Percentiles rank a stretch among this genome's conserved stretches.
These are phyloP conservation scores for Venusia cambrica DNA, from an alignment of 2,888 invertebrate genomes.

Conservation along the genomic window DNA sequence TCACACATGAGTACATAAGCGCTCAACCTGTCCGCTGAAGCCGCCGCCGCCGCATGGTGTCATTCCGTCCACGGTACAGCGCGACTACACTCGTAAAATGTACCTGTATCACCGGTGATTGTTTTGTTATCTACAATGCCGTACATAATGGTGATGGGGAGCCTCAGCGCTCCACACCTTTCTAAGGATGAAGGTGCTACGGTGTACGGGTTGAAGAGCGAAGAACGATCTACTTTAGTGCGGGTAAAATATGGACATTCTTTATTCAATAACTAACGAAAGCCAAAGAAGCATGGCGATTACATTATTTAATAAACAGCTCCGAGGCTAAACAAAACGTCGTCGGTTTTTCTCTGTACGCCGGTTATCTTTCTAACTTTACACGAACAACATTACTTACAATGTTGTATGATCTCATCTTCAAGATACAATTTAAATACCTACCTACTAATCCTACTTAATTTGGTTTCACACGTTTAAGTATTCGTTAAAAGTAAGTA, in stretches of 20 bases:
- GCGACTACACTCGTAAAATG: slow-evolving; percentile 44
- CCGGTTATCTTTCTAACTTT: too few species aligned
- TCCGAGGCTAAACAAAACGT: too few species aligned
- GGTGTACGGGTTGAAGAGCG: slow-evolving; percentile 72
- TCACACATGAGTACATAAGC: slow-evolving; percentile 60
- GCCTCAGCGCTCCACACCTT: slow-evolving; percentile 65
- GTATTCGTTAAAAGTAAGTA: too few species aligned
- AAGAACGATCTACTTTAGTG: slow-evolving; percentile 59
- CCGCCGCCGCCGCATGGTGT: slow-evolving; percentile 42
- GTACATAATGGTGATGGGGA: slow-evolving; percentile 76
- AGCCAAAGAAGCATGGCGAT: slow-evolving; percentile 1
- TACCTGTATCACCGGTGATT: slow-evolving; percentile 44
- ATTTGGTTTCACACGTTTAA: too few species aligned
- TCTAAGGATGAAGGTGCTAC: slow-evolving; percentile 73
- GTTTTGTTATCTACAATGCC: slow-evolving; percentile 52
- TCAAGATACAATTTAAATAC: too few species aligned
- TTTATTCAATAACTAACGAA: slow-evolving; percentile 2
- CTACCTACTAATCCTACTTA: too few species aligned
- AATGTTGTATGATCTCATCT: too few species aligned
- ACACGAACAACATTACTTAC: too few species aligned
- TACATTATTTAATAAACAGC: too few species aligned
- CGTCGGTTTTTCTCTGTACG: too few species aligned
- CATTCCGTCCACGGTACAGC: slow-evolving; percentile 29
- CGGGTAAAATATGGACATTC: slow-evolving; percentile 37
- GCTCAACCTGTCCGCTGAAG: slow-evolving; percentile 49